These are phyloP conservation scores for Pseudococcus viburni DNA, from an alignment of 2,888 invertebrate species.

Conservation along the genomic window DNA sequence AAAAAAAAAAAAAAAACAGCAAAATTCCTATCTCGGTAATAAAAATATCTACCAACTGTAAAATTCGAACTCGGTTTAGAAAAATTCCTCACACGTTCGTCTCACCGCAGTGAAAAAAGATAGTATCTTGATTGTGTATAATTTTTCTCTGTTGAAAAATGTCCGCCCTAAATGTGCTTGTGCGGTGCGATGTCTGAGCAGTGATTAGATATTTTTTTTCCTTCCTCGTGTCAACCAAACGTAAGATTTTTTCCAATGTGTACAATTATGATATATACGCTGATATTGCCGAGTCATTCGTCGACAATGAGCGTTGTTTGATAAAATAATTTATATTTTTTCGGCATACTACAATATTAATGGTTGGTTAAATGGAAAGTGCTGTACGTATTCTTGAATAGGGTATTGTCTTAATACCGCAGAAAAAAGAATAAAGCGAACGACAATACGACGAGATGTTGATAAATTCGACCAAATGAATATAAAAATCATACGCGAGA, in stretches of 20 bases:
- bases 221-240: slow-evolving; percentile 27
- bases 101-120: background rate
- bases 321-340: slow-evolving; percentile 32
- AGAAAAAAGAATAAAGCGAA: background rate
- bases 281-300: slow-evolving; percentile 23
- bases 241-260: background rate
- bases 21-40: too few species aligned
- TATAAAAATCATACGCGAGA: background rate
- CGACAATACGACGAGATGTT: background rate
- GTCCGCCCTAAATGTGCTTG: slow-evolving; percentile 9
- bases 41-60: too few species aligned
- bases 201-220: slow-evolving; percentile 17
- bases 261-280: slow-evolving; percentile 37
- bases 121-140: slow-evolving; percentile 6
- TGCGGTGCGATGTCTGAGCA: background rate
- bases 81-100: too few species aligned
- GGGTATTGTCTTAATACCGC: background rate
- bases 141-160: background rate
- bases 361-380: slow-evolving; percentile 12
- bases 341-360: background rate
- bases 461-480: background rate
- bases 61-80: too few species aligned
- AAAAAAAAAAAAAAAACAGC: too few species aligned
- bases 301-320: slow-evolving; percentile 34
- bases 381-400: background rate